A percentile compares a stretch with the other conserved stretches of the same genome.
These are phyloP conservation scores for Discoglossus pictus DNA, from an alignment of 2,797 vertebrate genomes.

Conservation along the genomic window DNA sequence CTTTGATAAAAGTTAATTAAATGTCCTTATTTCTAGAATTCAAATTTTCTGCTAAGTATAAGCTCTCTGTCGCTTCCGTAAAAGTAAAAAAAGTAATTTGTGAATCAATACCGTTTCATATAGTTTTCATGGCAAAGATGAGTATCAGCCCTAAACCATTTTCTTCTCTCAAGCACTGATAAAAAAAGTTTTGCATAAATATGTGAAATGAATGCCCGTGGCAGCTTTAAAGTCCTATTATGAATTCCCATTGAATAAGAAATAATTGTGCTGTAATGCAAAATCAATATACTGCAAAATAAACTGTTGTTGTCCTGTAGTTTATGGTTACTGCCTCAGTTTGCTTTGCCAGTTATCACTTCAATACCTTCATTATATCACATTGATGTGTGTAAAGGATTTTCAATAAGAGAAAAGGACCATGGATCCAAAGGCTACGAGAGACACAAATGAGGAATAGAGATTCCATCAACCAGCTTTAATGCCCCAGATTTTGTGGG, in stretches of 20 bases:
- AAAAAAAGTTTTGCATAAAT: conserved; percentile 26
- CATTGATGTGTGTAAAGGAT: not conserved
- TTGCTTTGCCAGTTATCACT: not conserved
- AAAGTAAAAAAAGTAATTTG: conserved; percentile 26
- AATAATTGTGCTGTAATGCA: conserved; percentile 25
- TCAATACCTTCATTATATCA: not conserved
- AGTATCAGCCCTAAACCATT: conserved; percentile 29
- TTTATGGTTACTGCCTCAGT: not conserved
- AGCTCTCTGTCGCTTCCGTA: conserved; percentile 7
- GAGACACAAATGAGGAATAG: no score
- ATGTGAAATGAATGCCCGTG: conserved; percentile 24
- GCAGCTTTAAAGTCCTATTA: conserved; percentile 1
- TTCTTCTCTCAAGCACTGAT: conserved; percentile 9
- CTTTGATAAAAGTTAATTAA: conserved; percentile 27
- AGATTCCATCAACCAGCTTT: no score
- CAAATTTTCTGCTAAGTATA: conserved; percentile 9
- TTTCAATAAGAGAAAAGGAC: not conserved
- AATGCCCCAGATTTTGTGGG: no score
- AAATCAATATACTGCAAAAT: conserved; percentile 24
- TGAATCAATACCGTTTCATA: conserved; percentile 32
- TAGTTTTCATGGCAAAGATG: conserved; percentile 24
- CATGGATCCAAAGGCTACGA: not conserved
- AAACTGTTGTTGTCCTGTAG: conserved; percentile 4
- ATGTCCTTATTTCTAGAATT: conserved; percentile 5
- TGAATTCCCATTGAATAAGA: conserved; percentile 5